These are phyloP conservation scores for Caenorhabditis afra DNA, from an alignment of 2,888 invertebrate species.

Conservation along the genomic window DNA sequence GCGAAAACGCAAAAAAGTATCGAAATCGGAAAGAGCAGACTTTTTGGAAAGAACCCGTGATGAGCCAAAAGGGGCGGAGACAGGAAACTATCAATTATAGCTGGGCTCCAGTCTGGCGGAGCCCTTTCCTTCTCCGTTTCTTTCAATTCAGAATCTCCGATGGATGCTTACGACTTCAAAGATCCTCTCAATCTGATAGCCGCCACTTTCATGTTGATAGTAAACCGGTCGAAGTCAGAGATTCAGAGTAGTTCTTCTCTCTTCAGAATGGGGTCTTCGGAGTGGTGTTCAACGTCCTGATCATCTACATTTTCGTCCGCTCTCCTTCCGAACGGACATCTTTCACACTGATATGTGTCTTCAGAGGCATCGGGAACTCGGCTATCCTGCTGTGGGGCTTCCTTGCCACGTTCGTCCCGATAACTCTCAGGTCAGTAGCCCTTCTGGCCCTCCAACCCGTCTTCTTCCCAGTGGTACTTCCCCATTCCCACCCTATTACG, in stretches of 20 bases:
- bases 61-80: too few relatives aligned
- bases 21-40: too few relatives aligned
- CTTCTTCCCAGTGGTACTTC: conserved; percentile 26
- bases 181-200: conserved; percentile 11
- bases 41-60: too few relatives aligned
- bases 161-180: background rate
- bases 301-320: conserved; percentile 26
- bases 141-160: too few relatives aligned
- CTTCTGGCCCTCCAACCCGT: background rate
- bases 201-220: conserved; percentile 13
- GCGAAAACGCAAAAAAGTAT: too few relatives aligned
- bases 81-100: too few relatives aligned
- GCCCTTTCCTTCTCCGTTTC: too few relatives aligned
- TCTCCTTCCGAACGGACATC: conserved; percentile 21
- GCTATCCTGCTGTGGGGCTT: conserved; percentile 16
- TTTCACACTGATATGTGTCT: conserved; percentile 41
- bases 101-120: too few relatives aligned
- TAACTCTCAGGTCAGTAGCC: conserved; percentile 20
- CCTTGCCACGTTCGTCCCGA: conserved; percentile 19
- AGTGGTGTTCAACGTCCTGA: background rate
- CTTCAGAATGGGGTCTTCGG: conserved; percentile 26
- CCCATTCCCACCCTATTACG: conserved; percentile 23
- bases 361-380: conserved; percentile 2
- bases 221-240: background rate
- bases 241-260: too few relatives aligned